Percentiles rank a stretch among this genome's conserved stretches.
These are phyloP conservation scores for Dyspetes luteomarginatus DNA, from an alignment of 2,888 invertebrate species.

Conservation along the genomic window DNA sequence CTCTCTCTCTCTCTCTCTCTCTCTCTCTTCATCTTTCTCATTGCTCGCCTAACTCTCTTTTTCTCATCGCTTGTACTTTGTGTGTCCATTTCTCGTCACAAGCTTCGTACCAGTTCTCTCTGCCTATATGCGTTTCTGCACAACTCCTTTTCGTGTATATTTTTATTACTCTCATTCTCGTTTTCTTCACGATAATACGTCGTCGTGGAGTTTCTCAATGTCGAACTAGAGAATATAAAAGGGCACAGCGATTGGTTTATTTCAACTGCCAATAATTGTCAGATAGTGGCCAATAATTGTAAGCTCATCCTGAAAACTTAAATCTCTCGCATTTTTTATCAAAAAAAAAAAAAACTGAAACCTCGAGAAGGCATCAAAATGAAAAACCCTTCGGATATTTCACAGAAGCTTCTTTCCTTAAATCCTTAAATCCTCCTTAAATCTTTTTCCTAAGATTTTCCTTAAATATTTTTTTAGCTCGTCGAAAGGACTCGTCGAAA, in stretches of 20 bases:
- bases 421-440: not conserved
- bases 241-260: not conserved
- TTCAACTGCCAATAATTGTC: not conserved
- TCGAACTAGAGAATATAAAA: not conserved
- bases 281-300: not conserved
- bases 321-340: too few relatives aligned
- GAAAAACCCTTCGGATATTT: slow-evolving; percentile 27
- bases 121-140: not conserved
- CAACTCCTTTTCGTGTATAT: not conserved
- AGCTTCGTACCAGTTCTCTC: not conserved
- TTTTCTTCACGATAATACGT: not conserved
- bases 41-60: not conserved
- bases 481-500: too few relatives aligned
- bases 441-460: slow-evolving; percentile 9
- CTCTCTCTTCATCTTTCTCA: slow-evolving; percentile 4
- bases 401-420: not conserved
- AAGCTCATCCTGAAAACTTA: not conserved
- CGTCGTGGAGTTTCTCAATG: not conserved
- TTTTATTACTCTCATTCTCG: not conserved
- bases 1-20: slow-evolving; percentile 3
- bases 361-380: not conserved
- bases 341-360: too few relatives aligned
- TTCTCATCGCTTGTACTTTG: slow-evolving; percentile 40
- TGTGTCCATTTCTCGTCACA: not conserved
- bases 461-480: not conserved